Evolutionary conservation across 2,888 invertebrate species (phyloP).

Genomic region (Cerastoderma edule): DNA sequence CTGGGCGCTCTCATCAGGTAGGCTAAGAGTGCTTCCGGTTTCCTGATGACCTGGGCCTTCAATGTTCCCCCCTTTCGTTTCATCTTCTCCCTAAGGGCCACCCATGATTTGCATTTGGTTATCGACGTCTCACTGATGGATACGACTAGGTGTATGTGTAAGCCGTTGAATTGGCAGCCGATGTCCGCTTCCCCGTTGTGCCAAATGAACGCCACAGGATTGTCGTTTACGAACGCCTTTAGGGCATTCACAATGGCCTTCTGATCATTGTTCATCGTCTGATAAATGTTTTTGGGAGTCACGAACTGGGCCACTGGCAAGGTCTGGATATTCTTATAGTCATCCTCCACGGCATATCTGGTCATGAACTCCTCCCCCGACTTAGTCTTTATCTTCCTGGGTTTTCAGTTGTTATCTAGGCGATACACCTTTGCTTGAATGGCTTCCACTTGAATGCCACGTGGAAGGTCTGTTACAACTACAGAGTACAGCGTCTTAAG

Average conservation of each 20-base stretch:
- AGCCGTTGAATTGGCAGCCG: conserved; percentile 19
- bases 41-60: neutral
- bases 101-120: neutral
- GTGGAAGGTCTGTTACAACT: too few relatives aligned
- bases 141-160: conserved; percentile 24
- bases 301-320: too few relatives aligned
- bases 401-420: neutral
- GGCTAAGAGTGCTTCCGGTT: neutral
- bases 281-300: conserved; percentile 16
- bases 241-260: conserved; percentile 15
- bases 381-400: neutral
- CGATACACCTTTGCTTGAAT: neutral
- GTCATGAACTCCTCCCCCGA: neutral
- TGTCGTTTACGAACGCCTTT: conserved; percentile 3
- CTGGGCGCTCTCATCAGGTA: conserved; percentile 11
- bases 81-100: neutral
- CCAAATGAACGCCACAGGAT: neutral
- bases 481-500: too few relatives aligned
- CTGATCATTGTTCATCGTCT: neutral
- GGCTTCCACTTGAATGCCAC: neutral
- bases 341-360: neutral
- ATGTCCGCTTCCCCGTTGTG: conserved; percentile 22
- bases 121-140: neutral
- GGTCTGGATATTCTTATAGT: too few relatives aligned
- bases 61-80: neutral